Percentiles rank a stretch among this genome's conserved stretches.
Conservation (phyloP, 2,113 vertebrate species). For the Ctenodactylus gundi region DNA sequence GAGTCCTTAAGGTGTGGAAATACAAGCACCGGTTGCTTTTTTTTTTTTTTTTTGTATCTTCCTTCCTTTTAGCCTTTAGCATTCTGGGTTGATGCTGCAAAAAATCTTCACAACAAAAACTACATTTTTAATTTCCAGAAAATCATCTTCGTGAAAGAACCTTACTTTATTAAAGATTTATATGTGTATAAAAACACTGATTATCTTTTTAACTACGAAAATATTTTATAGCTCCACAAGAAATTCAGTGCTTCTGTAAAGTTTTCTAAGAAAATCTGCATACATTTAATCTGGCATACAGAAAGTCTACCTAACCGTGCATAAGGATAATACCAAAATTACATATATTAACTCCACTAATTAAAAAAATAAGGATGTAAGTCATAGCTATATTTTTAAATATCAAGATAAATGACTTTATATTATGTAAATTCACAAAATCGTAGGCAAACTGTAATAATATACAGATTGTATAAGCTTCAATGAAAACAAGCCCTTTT, state of each 20-base stretch:
- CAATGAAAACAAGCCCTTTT: neutral
- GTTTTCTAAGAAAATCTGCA: neutral
- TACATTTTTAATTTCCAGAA: neutral
- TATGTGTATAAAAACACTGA: neutral
- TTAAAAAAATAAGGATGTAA: neutral
- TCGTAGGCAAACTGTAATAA: neutral
- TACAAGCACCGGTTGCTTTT: neutral
- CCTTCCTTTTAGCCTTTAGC: neutral
- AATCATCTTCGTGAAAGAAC: neutral
- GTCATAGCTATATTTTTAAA: neutral
- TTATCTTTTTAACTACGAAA: neutral
- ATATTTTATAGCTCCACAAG: neutral
- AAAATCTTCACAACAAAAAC: neutral
- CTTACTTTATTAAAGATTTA: neutral
- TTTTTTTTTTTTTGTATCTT: neutral
- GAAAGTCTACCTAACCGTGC: neutral
- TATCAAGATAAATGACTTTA: neutral
- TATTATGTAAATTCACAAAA: neutral
- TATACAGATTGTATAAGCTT: neutral
- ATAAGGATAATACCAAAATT: neutral
- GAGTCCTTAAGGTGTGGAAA: neutral
- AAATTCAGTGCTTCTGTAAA: neutral
- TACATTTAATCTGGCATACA: neutral
- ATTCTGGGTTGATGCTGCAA: neutral
- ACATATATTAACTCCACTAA: neutral